phyloP scores from a whole-genome alignment of 2,797 vertebrate genomes.

The Centropyge bicolor region DNA sequence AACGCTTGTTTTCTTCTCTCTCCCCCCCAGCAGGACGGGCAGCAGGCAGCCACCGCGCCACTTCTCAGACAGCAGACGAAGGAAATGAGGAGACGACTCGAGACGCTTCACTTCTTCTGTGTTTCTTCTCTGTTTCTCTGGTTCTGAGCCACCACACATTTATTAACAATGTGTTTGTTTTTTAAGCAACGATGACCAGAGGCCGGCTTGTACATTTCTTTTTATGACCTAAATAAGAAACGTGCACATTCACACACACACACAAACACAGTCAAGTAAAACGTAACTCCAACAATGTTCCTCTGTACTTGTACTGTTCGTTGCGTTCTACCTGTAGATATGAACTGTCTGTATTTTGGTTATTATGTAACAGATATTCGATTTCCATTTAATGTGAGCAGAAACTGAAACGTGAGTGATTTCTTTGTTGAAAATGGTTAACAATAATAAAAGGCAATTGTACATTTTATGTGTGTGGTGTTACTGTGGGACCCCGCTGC shows the following conservation, averaged over 20 bases:
- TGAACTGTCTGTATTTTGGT: conserved; percentile 78
- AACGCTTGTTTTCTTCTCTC: neutral
- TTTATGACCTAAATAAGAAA: conserved; percentile 54
- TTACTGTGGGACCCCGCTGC: neutral
- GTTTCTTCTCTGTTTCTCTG: neutral
- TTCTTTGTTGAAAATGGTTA: conserved; percentile 83
- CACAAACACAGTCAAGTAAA: conserved; percentile 34
- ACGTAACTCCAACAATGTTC: conserved; percentile 38
- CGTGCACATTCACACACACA: conserved; percentile 16
- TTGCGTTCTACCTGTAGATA: conserved; percentile 81
- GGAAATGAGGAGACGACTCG: conserved; percentile 69
- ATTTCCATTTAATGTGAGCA: conserved; percentile 78
- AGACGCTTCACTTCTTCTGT: conserved; percentile 12
- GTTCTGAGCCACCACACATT: conserved; percentile 22
- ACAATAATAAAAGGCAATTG: conserved; percentile 82
- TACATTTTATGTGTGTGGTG: conserved; percentile 77
- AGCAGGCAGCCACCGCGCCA: conserved; percentile 75
- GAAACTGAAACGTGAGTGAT: conserved; percentile 72
- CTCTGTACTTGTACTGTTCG: conserved; percentile 65
- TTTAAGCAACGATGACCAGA: conserved; percentile 36
- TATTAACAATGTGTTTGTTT: conserved; percentile 19
- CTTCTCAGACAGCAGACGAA: conserved; percentile 71
- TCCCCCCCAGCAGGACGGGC: conserved; percentile 58
- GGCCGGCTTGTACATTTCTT: conserved; percentile 63
- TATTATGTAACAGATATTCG: conserved; percentile 65